Base-by-base conservation (phyloP, 2,113 vertebrate species). In the Mungos mungo region DNA sequence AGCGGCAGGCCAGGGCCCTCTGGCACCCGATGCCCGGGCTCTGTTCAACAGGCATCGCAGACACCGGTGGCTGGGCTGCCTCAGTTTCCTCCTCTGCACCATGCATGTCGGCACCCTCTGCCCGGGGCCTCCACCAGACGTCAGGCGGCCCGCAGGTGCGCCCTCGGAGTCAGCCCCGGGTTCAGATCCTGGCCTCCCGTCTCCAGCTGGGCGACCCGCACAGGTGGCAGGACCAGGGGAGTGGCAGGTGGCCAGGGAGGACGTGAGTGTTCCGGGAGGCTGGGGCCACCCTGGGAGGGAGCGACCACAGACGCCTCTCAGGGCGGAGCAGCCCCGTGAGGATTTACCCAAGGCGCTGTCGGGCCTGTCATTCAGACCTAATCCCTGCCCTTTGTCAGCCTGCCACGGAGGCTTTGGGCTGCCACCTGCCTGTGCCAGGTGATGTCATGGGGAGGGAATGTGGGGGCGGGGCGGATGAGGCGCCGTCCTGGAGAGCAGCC, bases 381-480 rank as follows among this genome's bases (percentile, higher is more conserved):
- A 98, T 98, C 98, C 96, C 79, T 35, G 71, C 93, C 52, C 96
- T 97, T 98, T 98, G 92, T 98, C 92, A 0, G 7, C 96, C 89
- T 97, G 96, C 96, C 98, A 96, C 54, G 0, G 0, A 11, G 77
- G 96, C 82, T 98, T 97, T 95, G 71, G 10, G 38, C 72, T 93
- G 88, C 96, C 95, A 97, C 82, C 95, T 93, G 91, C 45, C 87
- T 12, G n/a, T 19, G 12, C 91, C 21, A 3, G 68, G 47, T 96
- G 89, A 69, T 92, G 95, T 97, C 97, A 96, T n/a, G 2, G 92
- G 69, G 27, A 91, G 96, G 86, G 97, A 98, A 97, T 98, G 97
- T 66, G 79, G 50, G 13, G 72, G 95, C 0, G 85, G 33, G 65
- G 82, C 50, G 19, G 60, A 41, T 9, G 31, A 69, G 21, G 31